Evolutionary conservation across 2,113 vertebrate species (phyloP).

Genomic region (Ahaetulla prasina): DNA sequence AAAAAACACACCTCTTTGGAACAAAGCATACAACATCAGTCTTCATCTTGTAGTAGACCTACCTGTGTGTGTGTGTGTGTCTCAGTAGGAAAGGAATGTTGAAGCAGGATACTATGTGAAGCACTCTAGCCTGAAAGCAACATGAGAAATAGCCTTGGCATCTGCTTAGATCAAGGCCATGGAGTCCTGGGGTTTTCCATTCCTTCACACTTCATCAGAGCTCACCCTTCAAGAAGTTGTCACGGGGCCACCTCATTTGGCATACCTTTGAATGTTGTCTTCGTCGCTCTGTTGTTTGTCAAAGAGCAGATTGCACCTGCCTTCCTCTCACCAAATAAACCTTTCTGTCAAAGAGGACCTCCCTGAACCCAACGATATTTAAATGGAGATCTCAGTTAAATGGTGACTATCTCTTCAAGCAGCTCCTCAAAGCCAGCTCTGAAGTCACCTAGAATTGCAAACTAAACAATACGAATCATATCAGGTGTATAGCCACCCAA

Average conservation of each 20-base stretch:
- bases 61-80: neutral
- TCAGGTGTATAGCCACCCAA: neutral
- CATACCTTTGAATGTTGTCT: neutral
- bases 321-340: too few species aligned
- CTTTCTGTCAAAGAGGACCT: neutral
- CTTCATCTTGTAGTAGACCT: neutral
- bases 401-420: neutral
- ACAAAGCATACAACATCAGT: neutral
- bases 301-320: too few species aligned
- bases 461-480: neutral
- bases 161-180: neutral
- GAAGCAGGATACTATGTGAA: neutral
- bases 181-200: fast-evolving
- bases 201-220: neutral
- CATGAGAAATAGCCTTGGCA: neutral
- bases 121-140: neutral
- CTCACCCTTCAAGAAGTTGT: neutral
- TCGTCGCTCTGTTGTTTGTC: neutral
- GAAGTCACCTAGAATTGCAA: neutral
- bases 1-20: neutral
- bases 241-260: neutral
- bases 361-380: neutral
- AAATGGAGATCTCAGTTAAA: neutral
- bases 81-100: neutral
- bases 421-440: neutral